Percentiles rank a stretch among this genome's conserved stretches.
These are phyloP conservation scores for Adela reaumurella DNA, from an alignment of 2,888 invertebrate genomes.

Conservation along the genomic window DNA sequence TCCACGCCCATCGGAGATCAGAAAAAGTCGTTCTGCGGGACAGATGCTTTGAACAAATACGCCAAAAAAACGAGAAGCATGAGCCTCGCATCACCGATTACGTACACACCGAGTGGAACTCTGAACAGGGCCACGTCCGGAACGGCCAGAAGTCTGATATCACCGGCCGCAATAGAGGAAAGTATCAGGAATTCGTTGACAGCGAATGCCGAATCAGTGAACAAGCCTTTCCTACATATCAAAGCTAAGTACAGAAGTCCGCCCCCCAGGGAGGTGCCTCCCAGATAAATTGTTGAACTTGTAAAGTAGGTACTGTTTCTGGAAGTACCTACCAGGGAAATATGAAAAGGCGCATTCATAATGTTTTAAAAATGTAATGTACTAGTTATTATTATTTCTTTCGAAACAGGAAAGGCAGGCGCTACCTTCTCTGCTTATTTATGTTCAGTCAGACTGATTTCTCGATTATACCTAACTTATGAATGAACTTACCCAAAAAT, in stretches of 20 bases:
- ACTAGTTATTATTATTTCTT: too few relatives aligned
- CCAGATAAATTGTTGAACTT: slow-evolving; percentile 54
- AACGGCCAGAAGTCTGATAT: slow-evolving; percentile 25
- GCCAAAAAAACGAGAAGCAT: slow-evolving; percentile 41
- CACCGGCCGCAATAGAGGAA: slow-evolving; percentile 49
- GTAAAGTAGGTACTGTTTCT: too few relatives aligned
- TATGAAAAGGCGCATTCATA: too few relatives aligned
- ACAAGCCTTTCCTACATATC: slow-evolving; percentile 64
- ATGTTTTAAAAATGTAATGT: too few relatives aligned
- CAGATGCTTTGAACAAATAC: slow-evolving; percentile 17
- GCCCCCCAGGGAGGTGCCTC: slow-evolving; percentile 59
- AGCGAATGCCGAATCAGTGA: slow-evolving; percentile 30
- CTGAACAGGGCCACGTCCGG: slow-evolving; percentile 27
- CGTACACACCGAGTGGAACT: slow-evolving; percentile 20
- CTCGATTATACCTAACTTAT: neutral
- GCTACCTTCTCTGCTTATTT: neutral
- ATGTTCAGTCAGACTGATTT: neutral
- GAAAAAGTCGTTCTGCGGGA: slow-evolving; percentile 21
- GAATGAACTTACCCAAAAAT: neutral
- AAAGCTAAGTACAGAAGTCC: slow-evolving; percentile 71
- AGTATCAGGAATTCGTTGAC: slow-evolving; percentile 41
- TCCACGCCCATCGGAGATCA: slow-evolving; percentile 32
- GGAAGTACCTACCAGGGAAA: too few relatives aligned
- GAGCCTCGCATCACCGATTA: slow-evolving; percentile 29
- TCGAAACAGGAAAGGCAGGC: too few relatives aligned